Evolutionary conservation across 2,888 invertebrate genomes (phyloP).

Genomic region (Nephrotoma flavescens): DNA sequence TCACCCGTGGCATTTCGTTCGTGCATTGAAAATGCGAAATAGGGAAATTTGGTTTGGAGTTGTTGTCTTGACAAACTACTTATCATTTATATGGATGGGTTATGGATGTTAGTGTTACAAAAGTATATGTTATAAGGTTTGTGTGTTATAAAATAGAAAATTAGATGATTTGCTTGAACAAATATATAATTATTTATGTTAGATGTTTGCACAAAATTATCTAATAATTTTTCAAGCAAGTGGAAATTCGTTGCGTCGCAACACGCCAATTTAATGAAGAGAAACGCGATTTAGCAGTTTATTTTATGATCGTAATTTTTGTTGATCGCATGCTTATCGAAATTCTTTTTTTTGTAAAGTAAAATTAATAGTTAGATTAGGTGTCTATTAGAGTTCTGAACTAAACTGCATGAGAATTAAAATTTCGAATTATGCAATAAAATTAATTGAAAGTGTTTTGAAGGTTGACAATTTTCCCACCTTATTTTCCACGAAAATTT

Average conservation of each 20-base stretch:
- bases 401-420: too few relatives aligned
- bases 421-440: too few relatives aligned
- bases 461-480: too few relatives aligned
- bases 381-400: too few relatives aligned
- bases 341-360: too few relatives aligned
- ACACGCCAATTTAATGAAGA: background rate
- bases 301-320: background rate
- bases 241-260: background rate
- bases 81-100: background rate
- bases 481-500: too few relatives aligned
- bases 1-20: background rate
- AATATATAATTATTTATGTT: background rate
- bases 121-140: background rate
- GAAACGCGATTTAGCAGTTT: background rate
- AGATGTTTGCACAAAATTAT: background rate
- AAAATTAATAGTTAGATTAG: too few relatives aligned
- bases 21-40: background rate
- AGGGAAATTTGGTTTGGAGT: background rate
- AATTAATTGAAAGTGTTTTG: too few relatives aligned
- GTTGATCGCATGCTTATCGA: too few relatives aligned
- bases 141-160: background rate
- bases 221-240: background rate
- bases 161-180: background rate
- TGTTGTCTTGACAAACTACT: background rate
- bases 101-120: background rate